Evolutionary conservation across 2,113 vertebrate species (phyloP), one percentile per base, ranked within the genome.

Genomic region (Eublepharis macularius): DNA sequence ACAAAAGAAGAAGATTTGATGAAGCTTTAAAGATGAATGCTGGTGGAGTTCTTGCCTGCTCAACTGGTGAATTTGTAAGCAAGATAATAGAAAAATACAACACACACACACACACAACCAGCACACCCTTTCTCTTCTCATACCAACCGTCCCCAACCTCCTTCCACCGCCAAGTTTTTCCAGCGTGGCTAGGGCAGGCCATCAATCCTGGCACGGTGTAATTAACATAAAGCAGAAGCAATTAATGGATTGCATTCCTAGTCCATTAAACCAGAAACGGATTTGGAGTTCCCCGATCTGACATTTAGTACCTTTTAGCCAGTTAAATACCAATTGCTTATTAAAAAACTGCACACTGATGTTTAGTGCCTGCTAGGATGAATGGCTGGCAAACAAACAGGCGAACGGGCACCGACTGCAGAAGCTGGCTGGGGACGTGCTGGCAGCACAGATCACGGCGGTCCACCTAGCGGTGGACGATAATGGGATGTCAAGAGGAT

Each of bases 271-370:
- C 80, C 41, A 24, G 66, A 16, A 76, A 87, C 63, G 74, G 86
- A 72, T 87, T 63, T 51, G 49, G 80, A 83, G 86, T 65, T 83
- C 86, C 68, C 43, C 11, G 41, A 77, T 83, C 81, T 87, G 86
- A 87, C 86, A 87, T 87, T 87, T 87, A 87, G 75, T 87, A 87
- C 86, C 86, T 87, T 83, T 87, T 87, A 87, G 86, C 86, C 86
- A 87, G 86, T 87, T 87, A 87, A 87, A 87, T 87, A 87, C 81
- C 86, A 87, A 83, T 78, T 83, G 86, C 86, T 87, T 87, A 83
- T 87, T 87, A 87, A 87, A n/a, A 83, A 87, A 87, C 81, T 78
- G 80, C 77, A 63, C 41, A 39, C 86, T 65, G 86, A n/a, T 87
- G 86, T 83, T 83, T 87, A 83, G 75, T 87, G 86, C 66, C 75